These are phyloP conservation scores for Drosophila birchii DNA, from an alignment of 2,888 invertebrate species.

Conservation along the genomic window DNA sequence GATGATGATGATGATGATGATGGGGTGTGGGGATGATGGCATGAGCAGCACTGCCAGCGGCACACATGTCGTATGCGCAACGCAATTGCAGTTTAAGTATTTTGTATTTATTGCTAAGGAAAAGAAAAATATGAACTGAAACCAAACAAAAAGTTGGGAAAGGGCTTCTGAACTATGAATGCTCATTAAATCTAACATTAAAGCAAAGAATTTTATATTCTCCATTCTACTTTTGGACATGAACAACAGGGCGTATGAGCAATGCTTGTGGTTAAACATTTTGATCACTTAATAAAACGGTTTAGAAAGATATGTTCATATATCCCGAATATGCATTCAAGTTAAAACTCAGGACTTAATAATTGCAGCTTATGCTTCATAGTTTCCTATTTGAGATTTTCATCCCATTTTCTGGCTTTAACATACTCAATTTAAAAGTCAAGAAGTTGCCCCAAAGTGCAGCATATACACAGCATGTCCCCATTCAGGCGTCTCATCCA, in stretches of 20 bases:
- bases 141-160: background rate
- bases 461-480: slow-evolving; percentile 24
- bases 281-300: too few species aligned
- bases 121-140: background rate
- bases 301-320: background rate
- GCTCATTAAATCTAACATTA: background rate
- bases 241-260: background rate
- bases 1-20: slow-evolving; percentile 14
- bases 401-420: slow-evolving; percentile 13
- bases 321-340: slow-evolving; percentile 4
- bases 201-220: background rate
- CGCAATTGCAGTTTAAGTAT: slow-evolving; percentile 75
- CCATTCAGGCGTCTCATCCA: slow-evolving; percentile 27
- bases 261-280: background rate
- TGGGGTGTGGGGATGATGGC: slow-evolving; percentile 18
- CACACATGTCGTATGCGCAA: slow-evolving; percentile 72
- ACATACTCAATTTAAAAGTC: slow-evolving; percentile 10
- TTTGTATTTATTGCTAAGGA: slow-evolving; percentile 70
- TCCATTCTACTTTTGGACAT: background rate
- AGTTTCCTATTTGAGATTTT: slow-evolving; percentile 69
- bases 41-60: slow-evolving; percentile 2
- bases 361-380: slow-evolving; percentile 66
- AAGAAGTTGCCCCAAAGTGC: slow-evolving; percentile 25
- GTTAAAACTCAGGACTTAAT: slow-evolving; percentile 57
- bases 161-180: background rate